A percentile compares a stretch with the other conserved stretches of the same genome.
Conservation (phyloP, 2,113 vertebrate genomes). For the Oreocharis arfaki region DNA sequence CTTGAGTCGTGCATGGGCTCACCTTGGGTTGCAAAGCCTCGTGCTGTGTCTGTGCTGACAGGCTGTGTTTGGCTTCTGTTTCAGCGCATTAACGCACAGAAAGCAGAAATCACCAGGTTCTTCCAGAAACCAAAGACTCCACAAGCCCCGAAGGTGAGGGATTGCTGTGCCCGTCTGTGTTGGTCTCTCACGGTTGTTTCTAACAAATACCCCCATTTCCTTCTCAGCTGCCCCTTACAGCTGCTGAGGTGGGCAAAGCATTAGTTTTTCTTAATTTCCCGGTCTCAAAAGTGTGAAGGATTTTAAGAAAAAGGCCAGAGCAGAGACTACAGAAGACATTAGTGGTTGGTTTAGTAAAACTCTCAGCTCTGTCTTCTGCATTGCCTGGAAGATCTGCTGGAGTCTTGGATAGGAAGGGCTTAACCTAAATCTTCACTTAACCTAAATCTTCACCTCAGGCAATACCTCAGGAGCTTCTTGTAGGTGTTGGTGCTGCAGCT, state of each 20-base stretch:
- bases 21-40: background rate
- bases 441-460: background rate
- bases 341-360: background rate
- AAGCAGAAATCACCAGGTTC: constrained; percentile 93
- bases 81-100: constrained; percentile 92
- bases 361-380: background rate
- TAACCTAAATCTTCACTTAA: background rate
- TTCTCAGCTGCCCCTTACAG: background rate
- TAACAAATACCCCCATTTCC: background rate
- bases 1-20: background rate
- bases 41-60: background rate
- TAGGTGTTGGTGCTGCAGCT: background rate
- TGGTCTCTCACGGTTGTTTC: background rate
- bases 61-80: background rate
- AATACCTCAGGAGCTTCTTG: background rate
- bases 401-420: background rate
- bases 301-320: background rate
- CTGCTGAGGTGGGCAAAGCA: background rate
- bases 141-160: constrained; percentile 87
- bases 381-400: background rate
- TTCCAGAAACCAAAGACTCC: constrained; percentile 93
- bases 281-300: background rate
- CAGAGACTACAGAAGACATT: background rate
- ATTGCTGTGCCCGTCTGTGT: background rate
- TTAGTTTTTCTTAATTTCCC: background rate